Evolutionary conservation across 2,113 vertebrate species (phyloP).

Genomic region (Prietella phreatophila): DNA sequence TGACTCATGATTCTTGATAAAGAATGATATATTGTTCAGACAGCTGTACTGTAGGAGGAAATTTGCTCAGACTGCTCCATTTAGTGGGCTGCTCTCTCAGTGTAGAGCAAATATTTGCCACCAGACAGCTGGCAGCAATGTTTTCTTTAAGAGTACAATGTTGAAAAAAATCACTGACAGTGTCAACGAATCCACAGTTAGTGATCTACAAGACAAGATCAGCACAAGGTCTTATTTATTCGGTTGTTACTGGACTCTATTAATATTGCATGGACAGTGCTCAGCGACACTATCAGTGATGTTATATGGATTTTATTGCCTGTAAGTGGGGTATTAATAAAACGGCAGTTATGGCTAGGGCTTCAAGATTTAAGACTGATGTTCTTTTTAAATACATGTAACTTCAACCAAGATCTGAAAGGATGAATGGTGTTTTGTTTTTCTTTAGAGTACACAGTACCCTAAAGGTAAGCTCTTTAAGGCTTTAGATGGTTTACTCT

Average conservation of each 20-base stretch:
- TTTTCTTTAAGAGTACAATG: constrained; percentile 21
- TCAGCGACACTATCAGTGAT: neutral
- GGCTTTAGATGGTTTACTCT: neutral
- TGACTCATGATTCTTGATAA: neutral
- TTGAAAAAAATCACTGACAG: constrained; percentile 21
- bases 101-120: constrained; percentile 44
- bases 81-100: neutral
- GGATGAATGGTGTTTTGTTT: neutral
- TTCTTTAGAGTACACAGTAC: neutral
- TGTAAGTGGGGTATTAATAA: neutral
- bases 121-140: constrained; percentile 24
- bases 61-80: neutral
- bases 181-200: neutral
- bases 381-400: neutral
- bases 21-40: constrained; percentile 20
- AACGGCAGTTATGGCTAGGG: neutral
- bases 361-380: neutral
- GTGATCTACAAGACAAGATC: neutral
- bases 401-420: neutral
- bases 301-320: neutral
- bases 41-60: constrained; percentile 13
- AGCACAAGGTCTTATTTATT: neutral
- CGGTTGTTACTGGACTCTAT: neutral
- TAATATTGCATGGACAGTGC: neutral
- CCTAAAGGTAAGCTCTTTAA: neutral